Conservation (phyloP, 2,797 vertebrate species). For the Peromyscus attwateri region DNA sequence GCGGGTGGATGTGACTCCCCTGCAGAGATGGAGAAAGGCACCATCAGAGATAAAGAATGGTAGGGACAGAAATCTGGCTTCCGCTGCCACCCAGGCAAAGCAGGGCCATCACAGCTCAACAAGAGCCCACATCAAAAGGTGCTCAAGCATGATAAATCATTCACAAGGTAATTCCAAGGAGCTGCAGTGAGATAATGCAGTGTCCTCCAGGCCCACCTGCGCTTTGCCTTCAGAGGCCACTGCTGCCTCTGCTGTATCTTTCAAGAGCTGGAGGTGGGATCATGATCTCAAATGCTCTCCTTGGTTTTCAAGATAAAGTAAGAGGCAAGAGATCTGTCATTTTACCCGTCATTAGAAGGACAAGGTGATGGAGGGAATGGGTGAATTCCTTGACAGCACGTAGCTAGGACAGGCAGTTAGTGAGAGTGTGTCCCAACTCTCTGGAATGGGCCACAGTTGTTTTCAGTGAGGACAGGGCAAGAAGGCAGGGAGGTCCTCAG, state of each 20-base stretch:
- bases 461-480: constrained; percentile 76
- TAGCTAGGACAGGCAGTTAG: background rate
- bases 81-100: accelerated
- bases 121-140: accelerated
- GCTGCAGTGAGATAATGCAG: background rate
- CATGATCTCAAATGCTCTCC: background rate
- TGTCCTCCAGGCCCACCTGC: background rate
- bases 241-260: background rate
- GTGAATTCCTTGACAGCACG: accelerated
- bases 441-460: constrained; percentile 75
- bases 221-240: too few species aligned
- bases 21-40: background rate
- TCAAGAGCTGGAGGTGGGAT: background rate
- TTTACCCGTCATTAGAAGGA: constrained; percentile 60
- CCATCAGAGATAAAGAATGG: accelerated
- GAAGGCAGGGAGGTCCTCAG: background rate
- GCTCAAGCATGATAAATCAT: background rate
- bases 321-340: background rate
- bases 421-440: background rate
- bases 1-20: too few species aligned
- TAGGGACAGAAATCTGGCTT: accelerated
- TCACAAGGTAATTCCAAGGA: background rate
- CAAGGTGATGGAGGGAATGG: constrained; percentile 32
- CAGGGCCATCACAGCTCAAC: too few species aligned
- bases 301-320: constrained; percentile 72